Evolutionary conservation across 2,797 vertebrate species (phyloP), one percentile per base, ranked within the genome.

Genomic region (Tauraco hartlaubi): DNA sequence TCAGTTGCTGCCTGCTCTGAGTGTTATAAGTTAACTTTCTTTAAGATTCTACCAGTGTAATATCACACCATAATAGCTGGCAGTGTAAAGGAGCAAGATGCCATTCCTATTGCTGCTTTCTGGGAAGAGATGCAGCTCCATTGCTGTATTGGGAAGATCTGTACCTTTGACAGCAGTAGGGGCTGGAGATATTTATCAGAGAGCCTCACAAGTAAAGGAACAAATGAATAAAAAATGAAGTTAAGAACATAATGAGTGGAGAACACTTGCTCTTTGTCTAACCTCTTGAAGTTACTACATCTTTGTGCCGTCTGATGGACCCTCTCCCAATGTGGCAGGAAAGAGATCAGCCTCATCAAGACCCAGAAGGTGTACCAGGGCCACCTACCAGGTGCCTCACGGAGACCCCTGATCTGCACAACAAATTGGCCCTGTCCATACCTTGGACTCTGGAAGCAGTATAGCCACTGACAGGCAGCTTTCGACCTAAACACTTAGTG

Each of bases 401-500:
- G 23, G 41, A 63, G 31, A 19, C 61, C 39, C 33, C 26, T 1
- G 1, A n/a, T 14, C n/a, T 54, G 59, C 44, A 31, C 46, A 51
- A 21, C 14, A 22, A 28, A 2, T 21, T 43, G 35, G 1, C 14
- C 16, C 63, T 71, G 6, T 9, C 48, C 29, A 0, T 52, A 7
- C 19, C 64, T 67, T 29, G 46, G 39, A 17, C 4, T 1, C n/a
- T 54, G 28, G 68, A 55, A 83, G 20, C 26, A 23, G 9, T 8
- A 2, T 1, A 35, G 21, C 15, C 31, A 83, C 19, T 0, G 0
- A 33, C 0, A 6, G 20, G 19, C 48, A 89, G 7, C 52, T 66
- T 69, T 64, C 33, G 33, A 11, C 21, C 23, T n/a, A 55, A 55
- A 15, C 9, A 3, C 31, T 41, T 44, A 14, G 8, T 13, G 41